A percentile compares a stretch with the other conserved stretches of the same genome.
These are phyloP conservation scores for Gandaritis pyraliata DNA, from an alignment of 2,888 invertebrate species.

Conservation along the genomic window DNA sequence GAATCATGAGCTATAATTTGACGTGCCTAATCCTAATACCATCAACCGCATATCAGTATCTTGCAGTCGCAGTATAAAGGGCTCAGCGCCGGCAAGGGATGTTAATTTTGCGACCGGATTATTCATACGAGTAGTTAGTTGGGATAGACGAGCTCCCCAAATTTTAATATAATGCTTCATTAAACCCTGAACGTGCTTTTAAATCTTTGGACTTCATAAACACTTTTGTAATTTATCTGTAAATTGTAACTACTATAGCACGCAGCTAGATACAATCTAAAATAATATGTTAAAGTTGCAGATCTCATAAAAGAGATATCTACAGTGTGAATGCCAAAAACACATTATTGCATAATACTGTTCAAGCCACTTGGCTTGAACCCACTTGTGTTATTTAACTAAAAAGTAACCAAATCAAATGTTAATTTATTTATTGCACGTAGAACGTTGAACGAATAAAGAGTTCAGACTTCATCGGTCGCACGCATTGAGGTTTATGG, in stretches of 20 bases:
- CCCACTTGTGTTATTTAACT: no score
- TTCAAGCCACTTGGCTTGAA: no score
- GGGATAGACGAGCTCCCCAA: slow-evolving; percentile 30
- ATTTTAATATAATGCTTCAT: slow-evolving; percentile 39
- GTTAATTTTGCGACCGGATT: slow-evolving; percentile 44
- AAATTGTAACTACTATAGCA: slow-evolving; percentile 1
- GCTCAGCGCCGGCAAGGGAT: slow-evolving; percentile 39
- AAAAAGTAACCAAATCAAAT: no score
- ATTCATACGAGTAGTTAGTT: slow-evolving; percentile 41
- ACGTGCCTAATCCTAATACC: slow-evolving; percentile 42
- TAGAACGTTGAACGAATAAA: no score
- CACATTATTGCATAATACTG: no score
- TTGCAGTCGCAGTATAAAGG: slow-evolving; percentile 42
- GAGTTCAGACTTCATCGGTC: no score
- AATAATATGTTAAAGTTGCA: no score
- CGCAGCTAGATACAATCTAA: no score
- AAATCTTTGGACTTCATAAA: slow-evolving; percentile 1
- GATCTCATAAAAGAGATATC: no score
- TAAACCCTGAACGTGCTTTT: slow-evolving; percentile 3
- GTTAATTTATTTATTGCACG: no score
- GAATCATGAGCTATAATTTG: slow-evolving; percentile 36
- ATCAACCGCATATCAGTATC: slow-evolving; percentile 44
- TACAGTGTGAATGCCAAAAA: no score
- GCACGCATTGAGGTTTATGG: no score
- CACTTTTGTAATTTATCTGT: not conserved